phyloP scores from a whole-genome alignment of 2,797 vertebrate genomes.

The Sebastiscus tertius region DNA sequence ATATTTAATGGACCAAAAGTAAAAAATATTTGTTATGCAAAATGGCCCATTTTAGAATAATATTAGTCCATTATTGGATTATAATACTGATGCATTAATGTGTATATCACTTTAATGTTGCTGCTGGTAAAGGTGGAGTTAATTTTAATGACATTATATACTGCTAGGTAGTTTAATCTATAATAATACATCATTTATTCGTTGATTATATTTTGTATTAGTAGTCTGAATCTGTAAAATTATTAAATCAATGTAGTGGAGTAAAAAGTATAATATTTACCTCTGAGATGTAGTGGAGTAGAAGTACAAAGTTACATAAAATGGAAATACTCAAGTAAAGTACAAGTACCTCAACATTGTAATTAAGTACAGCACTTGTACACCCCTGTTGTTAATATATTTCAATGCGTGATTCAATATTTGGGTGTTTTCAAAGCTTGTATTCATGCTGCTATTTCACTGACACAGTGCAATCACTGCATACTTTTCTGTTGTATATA shows the following conservation, averaged over 20 bases:
- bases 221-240: neutral
- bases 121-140: neutral
- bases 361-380: neutral
- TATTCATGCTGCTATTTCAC: neutral
- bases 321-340: neutral
- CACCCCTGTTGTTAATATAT: neutral
- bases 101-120: neutral
- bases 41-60: neutral
- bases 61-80: neutral
- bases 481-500: slow-evolving; percentile 4
- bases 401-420: neutral
- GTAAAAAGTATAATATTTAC: neutral
- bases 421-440: neutral
- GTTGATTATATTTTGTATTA: no score
- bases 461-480: neutral
- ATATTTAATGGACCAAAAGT: neutral
- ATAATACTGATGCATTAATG: neutral
- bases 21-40: neutral
- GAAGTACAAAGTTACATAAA: no score
- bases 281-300: no score
- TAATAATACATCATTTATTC: no score
- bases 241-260: no score
- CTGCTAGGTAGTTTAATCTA: no score
- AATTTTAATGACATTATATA: no score
- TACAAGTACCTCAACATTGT: neutral